Base-by-base conservation (phyloP, 2,797 vertebrate species). In the Neosilurus hyrtlii region DNA sequence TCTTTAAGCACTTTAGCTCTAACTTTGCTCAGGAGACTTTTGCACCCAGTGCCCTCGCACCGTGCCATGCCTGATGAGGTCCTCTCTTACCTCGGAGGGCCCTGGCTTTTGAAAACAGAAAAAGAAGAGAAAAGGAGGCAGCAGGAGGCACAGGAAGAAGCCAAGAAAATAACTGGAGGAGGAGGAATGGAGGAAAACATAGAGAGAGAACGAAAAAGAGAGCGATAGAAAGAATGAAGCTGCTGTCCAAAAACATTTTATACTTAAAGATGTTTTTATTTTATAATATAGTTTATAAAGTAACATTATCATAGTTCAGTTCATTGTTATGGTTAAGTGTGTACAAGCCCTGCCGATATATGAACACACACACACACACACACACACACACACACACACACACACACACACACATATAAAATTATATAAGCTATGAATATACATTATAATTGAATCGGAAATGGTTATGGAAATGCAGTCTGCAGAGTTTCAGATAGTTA, bases 11-110 rank as follows among this genome's bases (percentile, higher is more conserved):
- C 94, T 0, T 92, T 94, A 0, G 95, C 94, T 0, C 93, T 96
- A 90, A 88, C 92, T 82, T 92, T 98, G 86, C 91, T 98, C 65
- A 93, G 88, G 68, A 94, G 96, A 83, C 91, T 98, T 35, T 93
- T 98, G 79, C 91, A 95, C 57, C 93, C 96, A 0, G 89, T 96
- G 43, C 96, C 97, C 0, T 84, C 93, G 51, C 91, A 86, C 7
- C 94, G 97, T 18, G 94, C 95, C 15, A 94, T 89, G 15, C 94
- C 96, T 0, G 92, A 96, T 15, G 95, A 94, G 87, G 92, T 96
- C 86, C 86, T 97, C 86, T 92, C 90, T 84, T 96, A 95, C 80
- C 80, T 85, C 1, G 84, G 84, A 0, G 84, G 84, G 65, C 73
- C 84, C 26, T 85, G 84, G 84, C 84, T 85, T 37, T 18, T 82